These are phyloP conservation scores for Lordiphosa clarofinis DNA, from an alignment of 1,140 invertebrate genomes.

Conservation along the genomic window DNA sequence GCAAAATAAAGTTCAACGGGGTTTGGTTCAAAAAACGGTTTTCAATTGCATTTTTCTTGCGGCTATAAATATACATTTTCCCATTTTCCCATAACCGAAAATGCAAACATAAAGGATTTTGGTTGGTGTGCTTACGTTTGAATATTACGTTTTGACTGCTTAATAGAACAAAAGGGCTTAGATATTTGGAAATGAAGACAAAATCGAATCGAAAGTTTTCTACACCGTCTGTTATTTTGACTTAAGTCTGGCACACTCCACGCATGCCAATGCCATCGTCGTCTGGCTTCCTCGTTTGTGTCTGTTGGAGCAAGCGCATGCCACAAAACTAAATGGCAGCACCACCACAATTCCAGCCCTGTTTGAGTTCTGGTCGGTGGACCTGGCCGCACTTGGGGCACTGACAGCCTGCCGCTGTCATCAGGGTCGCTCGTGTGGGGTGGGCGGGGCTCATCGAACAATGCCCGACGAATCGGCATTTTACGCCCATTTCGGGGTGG, in stretches of 20 bases:
- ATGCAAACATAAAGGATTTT: too few relatives aligned
- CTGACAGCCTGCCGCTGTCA: conserved; percentile 48
- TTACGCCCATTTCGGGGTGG: conserved; percentile 66
- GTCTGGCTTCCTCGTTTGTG: conserved; percentile 13
- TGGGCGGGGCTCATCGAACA: conserved; percentile 53
- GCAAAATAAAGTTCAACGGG: too few relatives aligned
- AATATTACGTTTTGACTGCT: too few relatives aligned
- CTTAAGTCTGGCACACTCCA: background rate
- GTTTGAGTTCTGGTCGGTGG: background rate
- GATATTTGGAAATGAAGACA: too few relatives aligned
- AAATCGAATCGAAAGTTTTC: too few relatives aligned
- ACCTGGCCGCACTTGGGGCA: conserved; percentile 22
- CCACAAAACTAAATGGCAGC: conserved; percentile 23
- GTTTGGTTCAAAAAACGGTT: too few relatives aligned
- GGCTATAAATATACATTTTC: too few relatives aligned
- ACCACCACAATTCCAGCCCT: conserved; percentile 1
- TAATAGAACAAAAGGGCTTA: too few relatives aligned
- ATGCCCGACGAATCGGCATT: conserved; percentile 76
- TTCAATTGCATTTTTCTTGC: too few relatives aligned
- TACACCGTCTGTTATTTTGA: too few relatives aligned
- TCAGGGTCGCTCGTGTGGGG: conserved; percentile 27
- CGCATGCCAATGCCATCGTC: conserved; percentile 35
- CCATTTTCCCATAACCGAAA: too few relatives aligned
- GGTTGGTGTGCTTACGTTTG: too few relatives aligned
- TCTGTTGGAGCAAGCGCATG: conserved; percentile 13